These are phyloP conservation scores for Podilymbus podiceps DNA, from an alignment of 2,113 vertebrate species.

Conservation along the genomic window DNA sequence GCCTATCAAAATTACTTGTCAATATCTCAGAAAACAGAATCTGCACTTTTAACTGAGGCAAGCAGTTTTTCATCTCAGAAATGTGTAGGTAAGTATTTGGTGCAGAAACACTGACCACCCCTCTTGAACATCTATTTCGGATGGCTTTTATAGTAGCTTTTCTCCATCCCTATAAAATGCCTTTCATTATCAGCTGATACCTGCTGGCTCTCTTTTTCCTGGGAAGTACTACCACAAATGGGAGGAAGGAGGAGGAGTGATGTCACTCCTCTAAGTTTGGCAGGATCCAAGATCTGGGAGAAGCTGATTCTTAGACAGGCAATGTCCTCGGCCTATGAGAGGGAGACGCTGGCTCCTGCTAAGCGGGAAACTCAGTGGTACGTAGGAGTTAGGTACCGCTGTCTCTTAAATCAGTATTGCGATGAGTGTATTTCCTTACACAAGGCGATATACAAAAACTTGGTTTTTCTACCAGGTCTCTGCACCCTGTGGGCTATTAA, in stretches of 20 bases:
- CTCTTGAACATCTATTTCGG: not conserved
- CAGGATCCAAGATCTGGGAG: not conserved
- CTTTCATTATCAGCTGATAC: not conserved
- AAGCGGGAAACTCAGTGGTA: not conserved
- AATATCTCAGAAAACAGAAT: not conserved
- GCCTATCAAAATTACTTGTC: not conserved
- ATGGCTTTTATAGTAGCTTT: not conserved
- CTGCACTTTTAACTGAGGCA: not conserved
- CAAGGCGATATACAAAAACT: not conserved
- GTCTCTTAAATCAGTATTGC: not conserved
- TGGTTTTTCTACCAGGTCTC: not conserved
- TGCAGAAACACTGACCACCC: not conserved
- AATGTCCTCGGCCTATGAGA: not conserved
- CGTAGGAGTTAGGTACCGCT: not conserved
- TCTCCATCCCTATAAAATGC: not conserved
- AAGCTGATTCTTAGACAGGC: not conserved
- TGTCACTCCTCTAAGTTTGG: not conserved
- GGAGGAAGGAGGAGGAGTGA: not conserved
- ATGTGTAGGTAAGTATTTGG: not conserved
- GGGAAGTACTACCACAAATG: fast-evolving
- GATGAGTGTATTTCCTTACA: not conserved
- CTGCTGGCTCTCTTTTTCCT: not conserved
- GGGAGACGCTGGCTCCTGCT: not conserved
- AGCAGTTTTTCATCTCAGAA: not conserved
- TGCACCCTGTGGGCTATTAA: not conserved